Conservation (phyloP, 1,140 invertebrate species). For the Andrena cerasifolii region DNA sequence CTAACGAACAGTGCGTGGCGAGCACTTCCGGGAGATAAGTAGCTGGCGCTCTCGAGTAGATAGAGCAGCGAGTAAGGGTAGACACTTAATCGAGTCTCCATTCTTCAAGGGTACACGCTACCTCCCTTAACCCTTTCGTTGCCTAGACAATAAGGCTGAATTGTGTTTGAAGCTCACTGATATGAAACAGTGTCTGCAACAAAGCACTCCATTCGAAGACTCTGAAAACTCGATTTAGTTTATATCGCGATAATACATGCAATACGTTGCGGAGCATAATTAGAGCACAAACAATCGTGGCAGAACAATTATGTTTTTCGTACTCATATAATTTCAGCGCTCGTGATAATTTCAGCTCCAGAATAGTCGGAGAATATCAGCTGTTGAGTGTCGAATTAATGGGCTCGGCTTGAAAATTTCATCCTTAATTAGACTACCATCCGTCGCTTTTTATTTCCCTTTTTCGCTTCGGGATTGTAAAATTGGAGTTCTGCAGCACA, state of each 20-base stretch:
- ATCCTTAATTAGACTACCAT: not conserved
- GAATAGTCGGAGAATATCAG: not conserved
- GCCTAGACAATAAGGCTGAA: not conserved
- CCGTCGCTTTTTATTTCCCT: not conserved
- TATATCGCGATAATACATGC: not conserved
- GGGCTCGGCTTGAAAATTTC: not conserved
- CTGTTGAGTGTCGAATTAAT: not conserved
- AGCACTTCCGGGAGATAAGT: constrained; percentile 23
- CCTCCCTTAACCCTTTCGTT: constrained; percentile 16
- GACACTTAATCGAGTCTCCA: constrained; percentile 22
- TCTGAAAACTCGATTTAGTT: not conserved
- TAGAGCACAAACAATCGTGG: not conserved
- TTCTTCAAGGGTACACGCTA: not conserved
- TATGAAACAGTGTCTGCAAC: no score
- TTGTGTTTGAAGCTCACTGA: not conserved
- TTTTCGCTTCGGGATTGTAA: not conserved
- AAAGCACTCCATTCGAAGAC: not conserved
- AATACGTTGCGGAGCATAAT: not conserved
- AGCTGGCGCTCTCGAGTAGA: not conserved
- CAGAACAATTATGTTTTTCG: not conserved
- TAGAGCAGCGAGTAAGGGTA: not conserved
- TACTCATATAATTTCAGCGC: not conserved
- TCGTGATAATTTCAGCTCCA: not conserved
- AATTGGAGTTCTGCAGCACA: not conserved
- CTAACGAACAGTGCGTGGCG: constrained; percentile 36